These are phyloP conservation scores for Drosophila rellima DNA, from an alignment of 2,888 invertebrate genomes.

Conservation along the genomic window DNA sequence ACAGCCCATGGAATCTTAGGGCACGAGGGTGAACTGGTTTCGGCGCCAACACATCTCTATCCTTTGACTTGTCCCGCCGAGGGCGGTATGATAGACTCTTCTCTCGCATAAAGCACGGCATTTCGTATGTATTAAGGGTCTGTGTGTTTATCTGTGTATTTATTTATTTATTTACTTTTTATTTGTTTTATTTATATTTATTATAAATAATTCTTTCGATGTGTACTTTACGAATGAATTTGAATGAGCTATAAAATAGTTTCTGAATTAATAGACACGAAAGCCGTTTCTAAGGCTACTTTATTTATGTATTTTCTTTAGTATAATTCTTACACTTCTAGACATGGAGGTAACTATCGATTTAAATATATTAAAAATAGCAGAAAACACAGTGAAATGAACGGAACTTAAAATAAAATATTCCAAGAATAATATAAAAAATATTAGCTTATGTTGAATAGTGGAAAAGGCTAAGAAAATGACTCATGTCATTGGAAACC, in stretches of 20 bases:
- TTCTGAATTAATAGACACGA: neutral
- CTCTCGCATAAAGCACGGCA: conserved; percentile 68
- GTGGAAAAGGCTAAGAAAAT: too few relatives aligned
- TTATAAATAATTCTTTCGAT: conserved; percentile 4
- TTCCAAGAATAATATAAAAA: too few relatives aligned
- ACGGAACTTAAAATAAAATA: too few relatives aligned
- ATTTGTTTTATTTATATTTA: conserved; percentile 6
- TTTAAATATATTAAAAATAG: too few relatives aligned
- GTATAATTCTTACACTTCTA: too few relatives aligned
- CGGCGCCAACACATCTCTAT: conserved; percentile 67
- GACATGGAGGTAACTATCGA: too few relatives aligned
- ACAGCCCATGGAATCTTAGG: conserved; percentile 82
- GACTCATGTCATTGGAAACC: too few relatives aligned
- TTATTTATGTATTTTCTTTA: too few relatives aligned
- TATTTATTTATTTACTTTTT: neutral
- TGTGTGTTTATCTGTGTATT: conserved; percentile 9
- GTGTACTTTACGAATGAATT: neutral
- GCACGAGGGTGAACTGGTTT: conserved; percentile 81
- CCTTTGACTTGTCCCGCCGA: conserved; percentile 43
- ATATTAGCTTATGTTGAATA: too few relatives aligned
- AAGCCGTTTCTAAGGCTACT: neutral
- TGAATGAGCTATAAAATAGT: neutral
- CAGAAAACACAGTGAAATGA: too few relatives aligned
- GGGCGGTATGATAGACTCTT: conserved; percentile 34
- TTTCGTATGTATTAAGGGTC: conserved; percentile 21